phyloP scores from a whole-genome alignment of 2,113 vertebrate genomes.

The Erythrocebus patas region DNA sequence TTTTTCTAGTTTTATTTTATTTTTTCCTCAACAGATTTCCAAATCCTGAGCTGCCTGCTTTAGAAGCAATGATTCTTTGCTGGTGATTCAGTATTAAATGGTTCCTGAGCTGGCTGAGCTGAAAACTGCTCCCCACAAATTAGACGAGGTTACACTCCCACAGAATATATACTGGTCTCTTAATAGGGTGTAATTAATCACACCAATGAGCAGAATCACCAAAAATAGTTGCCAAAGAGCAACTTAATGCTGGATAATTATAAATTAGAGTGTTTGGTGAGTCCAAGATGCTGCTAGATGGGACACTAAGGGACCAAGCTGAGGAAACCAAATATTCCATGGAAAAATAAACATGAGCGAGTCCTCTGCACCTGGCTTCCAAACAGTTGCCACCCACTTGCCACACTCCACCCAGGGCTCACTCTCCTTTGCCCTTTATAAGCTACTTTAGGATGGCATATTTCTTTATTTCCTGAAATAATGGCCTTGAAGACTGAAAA shows the following conservation, averaged over 20 bases:
- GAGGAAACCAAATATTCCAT: not conserved
- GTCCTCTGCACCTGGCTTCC: rapidly evolving
- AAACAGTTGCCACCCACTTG: not conserved
- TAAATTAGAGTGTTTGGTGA: not conserved
- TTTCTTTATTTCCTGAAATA: constrained; percentile 6
- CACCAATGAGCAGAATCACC: not conserved
- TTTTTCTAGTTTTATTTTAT: not conserved
- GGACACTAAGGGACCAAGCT: not conserved
- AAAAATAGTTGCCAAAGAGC: constrained; percentile 30
- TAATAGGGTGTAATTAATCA: constrained; percentile 50
- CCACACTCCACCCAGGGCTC: not conserved
- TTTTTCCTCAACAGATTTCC: not conserved
- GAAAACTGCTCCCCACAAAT: not conserved
- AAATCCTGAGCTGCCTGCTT: not conserved
- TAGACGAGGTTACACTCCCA: constrained; percentile 29
- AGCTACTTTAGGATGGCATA: not conserved
- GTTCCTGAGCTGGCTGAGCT: not conserved
- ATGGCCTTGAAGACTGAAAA: not conserved
- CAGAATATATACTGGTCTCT: not conserved
- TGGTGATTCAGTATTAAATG: not conserved
- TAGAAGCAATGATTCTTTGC: not conserved
- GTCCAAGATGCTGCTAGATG: not conserved
- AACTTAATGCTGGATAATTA: constrained; percentile 25
- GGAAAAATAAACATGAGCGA: not conserved
- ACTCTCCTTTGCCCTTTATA: not conserved